Percentiles rank a stretch among this genome's conserved stretches.
These are phyloP conservation scores for Drosophila melanosoma DNA, from an alignment of 2,888 invertebrate genomes.

Conservation along the genomic window DNA sequence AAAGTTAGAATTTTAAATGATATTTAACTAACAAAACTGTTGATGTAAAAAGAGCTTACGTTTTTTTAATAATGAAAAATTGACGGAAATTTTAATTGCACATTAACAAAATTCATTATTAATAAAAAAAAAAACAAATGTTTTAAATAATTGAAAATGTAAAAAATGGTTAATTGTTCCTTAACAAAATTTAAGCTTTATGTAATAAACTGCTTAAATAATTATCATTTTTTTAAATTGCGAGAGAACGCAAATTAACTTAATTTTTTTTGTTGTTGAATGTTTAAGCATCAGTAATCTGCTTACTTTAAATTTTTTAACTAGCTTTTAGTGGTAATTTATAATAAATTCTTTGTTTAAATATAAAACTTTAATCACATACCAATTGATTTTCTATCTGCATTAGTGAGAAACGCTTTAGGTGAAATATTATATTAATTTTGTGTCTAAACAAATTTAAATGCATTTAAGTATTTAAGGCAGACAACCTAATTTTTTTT, in stretches of 20 bases:
- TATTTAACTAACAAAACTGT: too few relatives aligned
- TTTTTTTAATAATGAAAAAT: background rate
- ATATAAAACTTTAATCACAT: background rate
- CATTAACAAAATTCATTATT: background rate
- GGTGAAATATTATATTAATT: background rate
- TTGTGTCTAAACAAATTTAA: background rate
- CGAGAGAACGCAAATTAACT: background rate
- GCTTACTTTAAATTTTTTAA: background rate
- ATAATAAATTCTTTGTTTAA: background rate
- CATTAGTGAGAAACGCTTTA: rapidly evolving
- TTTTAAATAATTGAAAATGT: background rate
- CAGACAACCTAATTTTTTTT: background rate
- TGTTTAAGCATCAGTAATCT: background rate
- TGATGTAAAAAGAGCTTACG: rapidly evolving
- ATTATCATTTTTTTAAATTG: background rate
- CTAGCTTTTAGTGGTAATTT: background rate
- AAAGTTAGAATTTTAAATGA: background rate
- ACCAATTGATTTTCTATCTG: background rate
- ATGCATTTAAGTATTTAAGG: background rate
- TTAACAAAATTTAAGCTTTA: background rate
- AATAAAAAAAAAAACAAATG: background rate
- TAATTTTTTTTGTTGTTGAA: background rate
- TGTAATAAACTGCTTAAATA: background rate
- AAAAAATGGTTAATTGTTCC: background rate
- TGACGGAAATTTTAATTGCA: background rate